Percentiles rank a stretch among this genome's conserved stretches.
Evolutionary conservation across 2,113 vertebrate species (phyloP).

Genomic region (Semicossyphus pulcher): DNA sequence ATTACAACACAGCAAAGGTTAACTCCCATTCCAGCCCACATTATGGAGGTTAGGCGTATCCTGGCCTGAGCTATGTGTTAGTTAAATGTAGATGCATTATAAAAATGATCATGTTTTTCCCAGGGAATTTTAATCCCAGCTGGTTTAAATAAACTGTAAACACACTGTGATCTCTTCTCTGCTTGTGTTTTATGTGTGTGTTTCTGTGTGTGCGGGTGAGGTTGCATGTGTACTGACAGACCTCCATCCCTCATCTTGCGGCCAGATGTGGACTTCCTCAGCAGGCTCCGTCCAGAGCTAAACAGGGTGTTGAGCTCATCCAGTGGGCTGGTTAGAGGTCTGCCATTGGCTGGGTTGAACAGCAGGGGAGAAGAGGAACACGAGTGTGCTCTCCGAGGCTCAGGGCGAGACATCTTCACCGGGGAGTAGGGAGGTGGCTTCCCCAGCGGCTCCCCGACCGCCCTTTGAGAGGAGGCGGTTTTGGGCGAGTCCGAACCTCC

Average conservation of each 20-base stretch:
- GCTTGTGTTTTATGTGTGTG: background rate
- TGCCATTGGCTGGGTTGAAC: slow-evolving; percentile 88
- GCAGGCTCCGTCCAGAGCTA: slow-evolving; percentile 91
- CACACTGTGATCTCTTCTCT: background rate
- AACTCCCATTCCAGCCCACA: slow-evolving; percentile 19
- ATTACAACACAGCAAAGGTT: slow-evolving; percentile 35
- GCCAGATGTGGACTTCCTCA: slow-evolving; percentile 91
- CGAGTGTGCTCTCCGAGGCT: slow-evolving; percentile 86
- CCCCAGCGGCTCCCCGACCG: slow-evolving; percentile 79
- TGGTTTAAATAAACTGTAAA: too few relatives aligned
- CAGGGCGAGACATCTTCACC: slow-evolving; percentile 84
- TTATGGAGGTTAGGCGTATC: background rate
- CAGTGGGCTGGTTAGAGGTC: slow-evolving; percentile 92
- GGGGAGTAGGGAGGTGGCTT: slow-evolving; percentile 87
- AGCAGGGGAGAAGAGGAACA: slow-evolving; percentile 86
- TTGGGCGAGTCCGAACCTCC: slow-evolving; percentile 83
- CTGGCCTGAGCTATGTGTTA: background rate
- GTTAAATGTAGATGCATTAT: slow-evolving; percentile 28
- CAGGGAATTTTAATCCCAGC: too few relatives aligned
- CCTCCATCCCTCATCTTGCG: slow-evolving; percentile 91
- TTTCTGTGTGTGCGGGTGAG: background rate
- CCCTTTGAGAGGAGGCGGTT: slow-evolving; percentile 74
- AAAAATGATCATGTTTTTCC: too few relatives aligned
- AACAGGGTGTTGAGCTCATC: slow-evolving; percentile 96
- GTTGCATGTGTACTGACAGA: slow-evolving; percentile 77